phyloP scores from a whole-genome alignment of 2,888 invertebrate genomes.

The Eupithecia tripunctaria region DNA sequence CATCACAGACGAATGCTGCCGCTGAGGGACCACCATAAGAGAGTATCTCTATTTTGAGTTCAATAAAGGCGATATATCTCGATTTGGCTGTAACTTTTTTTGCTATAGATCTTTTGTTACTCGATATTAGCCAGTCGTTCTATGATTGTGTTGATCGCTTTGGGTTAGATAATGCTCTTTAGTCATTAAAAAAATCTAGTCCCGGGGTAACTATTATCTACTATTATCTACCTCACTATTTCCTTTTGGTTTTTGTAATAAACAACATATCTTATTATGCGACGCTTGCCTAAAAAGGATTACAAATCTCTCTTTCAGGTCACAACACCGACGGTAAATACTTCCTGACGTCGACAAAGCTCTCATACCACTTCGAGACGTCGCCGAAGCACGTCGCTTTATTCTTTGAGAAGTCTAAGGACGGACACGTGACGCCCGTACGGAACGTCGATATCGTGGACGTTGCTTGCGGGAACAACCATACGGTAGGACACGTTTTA shows the following conservation, averaged over 20 bases:
- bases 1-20: too few relatives aligned
- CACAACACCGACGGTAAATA: slow-evolving; percentile 98
- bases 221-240: too few relatives aligned
- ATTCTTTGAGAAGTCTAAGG: slow-evolving; percentile 95
- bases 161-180: background rate
- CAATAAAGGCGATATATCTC: too few relatives aligned
- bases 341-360: slow-evolving; percentile 94
- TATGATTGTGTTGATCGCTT: background rate
- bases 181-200: too few relatives aligned
- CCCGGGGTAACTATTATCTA: too few relatives aligned
- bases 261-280: background rate
- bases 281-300: background rate
- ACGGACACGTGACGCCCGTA: slow-evolving; percentile 92
- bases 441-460: slow-evolving; percentile 95
- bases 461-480: slow-evolving; percentile 95
- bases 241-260: too few relatives aligned
- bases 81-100: too few relatives aligned
- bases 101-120: too few relatives aligned
- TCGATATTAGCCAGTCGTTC: too few relatives aligned
- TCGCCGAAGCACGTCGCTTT: slow-evolving; percentile 93
- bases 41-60: too few relatives aligned
- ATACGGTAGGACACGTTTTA: slow-evolving; percentile 86
- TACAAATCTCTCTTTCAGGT: slow-evolving; percentile 71
- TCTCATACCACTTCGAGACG: slow-evolving; percentile 93
- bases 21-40: too few relatives aligned